phyloP scores from a whole-genome alignment of 2,888 invertebrate species.

The Mimachlamys varia region DNA sequence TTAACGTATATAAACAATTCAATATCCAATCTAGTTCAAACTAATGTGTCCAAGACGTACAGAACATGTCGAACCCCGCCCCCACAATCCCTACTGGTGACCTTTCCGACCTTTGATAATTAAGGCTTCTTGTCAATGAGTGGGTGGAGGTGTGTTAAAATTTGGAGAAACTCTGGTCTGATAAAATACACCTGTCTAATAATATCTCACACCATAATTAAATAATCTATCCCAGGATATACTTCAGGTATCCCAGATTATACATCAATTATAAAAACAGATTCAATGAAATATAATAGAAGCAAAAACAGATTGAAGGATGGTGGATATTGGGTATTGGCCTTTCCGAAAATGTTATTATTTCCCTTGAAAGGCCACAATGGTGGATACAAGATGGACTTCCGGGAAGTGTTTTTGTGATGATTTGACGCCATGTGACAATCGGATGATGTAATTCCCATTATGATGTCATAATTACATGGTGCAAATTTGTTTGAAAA shows the following conservation, averaged over 20 bases:
- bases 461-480: no score
- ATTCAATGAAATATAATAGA: background rate
- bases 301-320: no score
- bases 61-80: background rate
- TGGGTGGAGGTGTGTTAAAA: background rate
- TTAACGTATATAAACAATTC: background rate
- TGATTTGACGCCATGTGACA: no score
- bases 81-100: background rate
- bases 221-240: background rate
- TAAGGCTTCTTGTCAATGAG: background rate
- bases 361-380: no score
- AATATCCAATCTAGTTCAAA: background rate
- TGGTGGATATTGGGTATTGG: no score
- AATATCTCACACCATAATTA: background rate
- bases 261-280: background rate
- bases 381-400: no score
- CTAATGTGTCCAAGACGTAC: background rate
- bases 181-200: background rate
- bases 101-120: background rate
- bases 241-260: background rate
- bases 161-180: background rate
- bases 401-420: no score
- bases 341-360: no score
- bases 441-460: no score
- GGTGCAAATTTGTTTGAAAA: no score